A percentile compares a stretch with the other conserved stretches of the same genome.
Conservation (phyloP, 2,113 vertebrate genomes). For the Mesembrinibis cayennensis region DNA sequence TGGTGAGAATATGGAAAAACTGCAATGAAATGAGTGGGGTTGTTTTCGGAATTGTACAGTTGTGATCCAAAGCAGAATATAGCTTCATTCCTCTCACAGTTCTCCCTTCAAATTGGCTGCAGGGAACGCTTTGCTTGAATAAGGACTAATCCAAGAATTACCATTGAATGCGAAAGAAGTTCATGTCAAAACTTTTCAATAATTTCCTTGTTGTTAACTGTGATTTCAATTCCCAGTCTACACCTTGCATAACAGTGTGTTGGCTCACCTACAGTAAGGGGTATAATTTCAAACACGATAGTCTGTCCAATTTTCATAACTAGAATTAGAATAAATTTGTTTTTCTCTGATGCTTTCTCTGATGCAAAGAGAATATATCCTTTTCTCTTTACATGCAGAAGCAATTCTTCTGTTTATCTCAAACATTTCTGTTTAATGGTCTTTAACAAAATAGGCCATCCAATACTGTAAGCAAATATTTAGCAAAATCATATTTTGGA, state of each 20-base stretch:
- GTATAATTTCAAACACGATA: background rate
- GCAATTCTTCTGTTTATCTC: background rate
- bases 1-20: background rate
- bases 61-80: background rate
- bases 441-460: background rate
- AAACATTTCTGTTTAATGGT: background rate
- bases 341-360: background rate
- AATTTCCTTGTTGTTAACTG: background rate
- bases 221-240: background rate
- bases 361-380: background rate
- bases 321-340: background rate
- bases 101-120: background rate
- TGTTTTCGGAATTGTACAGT: background rate
- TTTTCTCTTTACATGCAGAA: background rate
- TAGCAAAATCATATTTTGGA: background rate
- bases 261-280: background rate
- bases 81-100: background rate
- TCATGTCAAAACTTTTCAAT: background rate
- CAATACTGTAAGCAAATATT: constrained; percentile 3
- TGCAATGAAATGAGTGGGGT: background rate
- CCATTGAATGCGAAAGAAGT: background rate
- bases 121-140: background rate
- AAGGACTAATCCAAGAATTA: background rate
- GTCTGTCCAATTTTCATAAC: background rate
- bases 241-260: background rate